Conservation (phyloP, 2,797 vertebrate species). For the Danio choprae region DNA sequence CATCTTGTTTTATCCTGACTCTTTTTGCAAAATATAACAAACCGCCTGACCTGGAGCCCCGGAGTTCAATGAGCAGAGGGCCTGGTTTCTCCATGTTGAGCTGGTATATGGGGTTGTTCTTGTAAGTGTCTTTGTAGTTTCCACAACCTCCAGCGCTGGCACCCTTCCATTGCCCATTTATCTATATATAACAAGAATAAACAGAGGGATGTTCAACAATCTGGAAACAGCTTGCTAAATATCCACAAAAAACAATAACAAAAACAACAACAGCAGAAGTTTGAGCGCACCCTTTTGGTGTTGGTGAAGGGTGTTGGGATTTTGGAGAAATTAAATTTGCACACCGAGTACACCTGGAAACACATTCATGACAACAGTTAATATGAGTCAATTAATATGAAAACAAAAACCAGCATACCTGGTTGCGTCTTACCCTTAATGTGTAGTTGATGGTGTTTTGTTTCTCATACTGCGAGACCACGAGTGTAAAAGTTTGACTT, state of each 20-base stretch:
- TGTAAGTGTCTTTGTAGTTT: conserved; percentile 94
- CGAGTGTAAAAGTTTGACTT: conserved; percentile 91
- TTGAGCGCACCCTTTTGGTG: conserved; percentile 86
- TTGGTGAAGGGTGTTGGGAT: conserved; percentile 92
- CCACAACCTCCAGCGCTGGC: conserved; percentile 92
- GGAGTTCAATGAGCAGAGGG: conserved; percentile 89
- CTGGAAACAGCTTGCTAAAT: background rate
- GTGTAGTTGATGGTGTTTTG: conserved; percentile 99
- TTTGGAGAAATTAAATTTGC: conserved; percentile 96
- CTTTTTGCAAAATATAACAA: background rate
- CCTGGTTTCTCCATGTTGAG: conserved; percentile 89
- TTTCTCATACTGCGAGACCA: conserved; percentile 99
- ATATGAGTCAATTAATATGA: background rate
- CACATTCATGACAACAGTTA: background rate
- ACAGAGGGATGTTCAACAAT: background rate
- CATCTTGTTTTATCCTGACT: too few species aligned
- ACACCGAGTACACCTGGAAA: conserved; percentile 89
- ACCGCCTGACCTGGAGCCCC: conserved; percentile 90
- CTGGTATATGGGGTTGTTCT: conserved; percentile 94
- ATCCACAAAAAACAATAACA: background rate
- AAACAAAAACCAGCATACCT: background rate
- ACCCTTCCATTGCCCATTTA: conserved; percentile 97
- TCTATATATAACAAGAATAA: conserved; percentile 71
- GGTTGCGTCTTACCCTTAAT: conserved; percentile 81
- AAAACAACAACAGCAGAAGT: background rate